Evolutionary conservation across 2,797 vertebrate genomes (phyloP).

Genomic region (Cottoperca gobio): DNA sequence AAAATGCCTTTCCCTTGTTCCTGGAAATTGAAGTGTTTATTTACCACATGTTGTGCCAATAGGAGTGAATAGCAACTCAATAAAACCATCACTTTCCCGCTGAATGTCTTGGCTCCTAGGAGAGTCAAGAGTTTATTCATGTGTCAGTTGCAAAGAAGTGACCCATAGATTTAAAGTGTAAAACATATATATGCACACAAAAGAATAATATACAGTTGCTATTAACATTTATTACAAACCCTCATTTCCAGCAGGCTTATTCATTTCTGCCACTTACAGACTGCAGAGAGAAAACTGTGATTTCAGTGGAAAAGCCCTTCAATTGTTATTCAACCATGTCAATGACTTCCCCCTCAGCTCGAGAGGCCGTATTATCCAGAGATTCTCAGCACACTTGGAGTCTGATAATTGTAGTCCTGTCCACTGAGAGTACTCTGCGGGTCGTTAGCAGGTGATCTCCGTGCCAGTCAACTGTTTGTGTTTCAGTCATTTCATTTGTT

Average conservation of each 20-base stretch:
- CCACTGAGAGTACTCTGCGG: slow-evolving; percentile 33
- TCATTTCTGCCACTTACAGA: slow-evolving; percentile 34
- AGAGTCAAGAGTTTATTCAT: background rate
- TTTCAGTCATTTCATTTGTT: slow-evolving; percentile 6
- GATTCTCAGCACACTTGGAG: slow-evolving; percentile 57
- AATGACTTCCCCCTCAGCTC: slow-evolving; percentile 57
- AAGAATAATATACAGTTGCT: background rate
- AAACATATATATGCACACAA: background rate
- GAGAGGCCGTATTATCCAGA: slow-evolving; percentile 63
- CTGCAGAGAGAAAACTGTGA: slow-evolving; percentile 23
- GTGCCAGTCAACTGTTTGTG: slow-evolving; percentile 5
- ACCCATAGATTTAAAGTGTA: background rate
- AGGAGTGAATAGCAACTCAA: background rate
- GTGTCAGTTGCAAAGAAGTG: background rate
- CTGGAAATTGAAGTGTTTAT: background rate
- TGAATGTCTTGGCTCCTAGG: background rate
- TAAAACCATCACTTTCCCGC: background rate
- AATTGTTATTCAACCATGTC: slow-evolving; percentile 65
- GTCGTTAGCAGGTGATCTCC: slow-evolving; percentile 47
- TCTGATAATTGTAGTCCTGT: slow-evolving; percentile 54
- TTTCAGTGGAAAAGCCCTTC: slow-evolving; percentile 54
- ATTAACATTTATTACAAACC: slow-evolving; percentile 11
- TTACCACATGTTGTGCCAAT: background rate
- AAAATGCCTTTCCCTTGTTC: background rate
- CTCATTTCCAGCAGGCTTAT: slow-evolving; percentile 4